Percentiles rank a stretch among this genome's conserved stretches.
Conservation (phyloP, 1,140 invertebrate genomes). For the Latrodectus geometricus region DNA sequence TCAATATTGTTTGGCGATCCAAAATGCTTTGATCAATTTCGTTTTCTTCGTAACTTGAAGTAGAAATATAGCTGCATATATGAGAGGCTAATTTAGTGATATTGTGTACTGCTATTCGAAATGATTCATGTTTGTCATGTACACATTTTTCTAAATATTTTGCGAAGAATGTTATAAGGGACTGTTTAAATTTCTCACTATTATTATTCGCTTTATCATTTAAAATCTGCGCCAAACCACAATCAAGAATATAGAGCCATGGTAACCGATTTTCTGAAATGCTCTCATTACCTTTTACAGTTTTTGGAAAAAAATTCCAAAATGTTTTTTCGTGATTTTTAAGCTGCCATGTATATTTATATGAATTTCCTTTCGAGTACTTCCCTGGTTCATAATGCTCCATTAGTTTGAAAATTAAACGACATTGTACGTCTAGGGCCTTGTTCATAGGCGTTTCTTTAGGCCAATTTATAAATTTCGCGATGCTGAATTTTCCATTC, state of each 20-base stretch:
- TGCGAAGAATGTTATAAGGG: background rate
- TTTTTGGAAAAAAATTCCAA: too few relatives aligned
- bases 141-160: background rate
- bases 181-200: background rate
- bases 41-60: background rate
- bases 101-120: background rate
- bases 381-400: background rate
- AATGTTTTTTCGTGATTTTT: background rate
- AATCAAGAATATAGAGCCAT: background rate
- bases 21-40: background rate
- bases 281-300: background rate
- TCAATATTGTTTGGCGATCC: background rate
- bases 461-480: background rate
- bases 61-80: background rate
- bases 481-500: background rate
- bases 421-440: background rate
- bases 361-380: background rate
- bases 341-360: background rate
- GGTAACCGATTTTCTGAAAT: background rate
- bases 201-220: background rate
- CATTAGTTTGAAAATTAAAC: background rate
- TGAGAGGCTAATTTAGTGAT: background rate
- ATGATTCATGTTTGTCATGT: background rate
- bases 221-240: background rate
- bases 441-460: background rate